Conservation (phyloP, 2,888 invertebrate species). For the Plusia festucae region DNA sequence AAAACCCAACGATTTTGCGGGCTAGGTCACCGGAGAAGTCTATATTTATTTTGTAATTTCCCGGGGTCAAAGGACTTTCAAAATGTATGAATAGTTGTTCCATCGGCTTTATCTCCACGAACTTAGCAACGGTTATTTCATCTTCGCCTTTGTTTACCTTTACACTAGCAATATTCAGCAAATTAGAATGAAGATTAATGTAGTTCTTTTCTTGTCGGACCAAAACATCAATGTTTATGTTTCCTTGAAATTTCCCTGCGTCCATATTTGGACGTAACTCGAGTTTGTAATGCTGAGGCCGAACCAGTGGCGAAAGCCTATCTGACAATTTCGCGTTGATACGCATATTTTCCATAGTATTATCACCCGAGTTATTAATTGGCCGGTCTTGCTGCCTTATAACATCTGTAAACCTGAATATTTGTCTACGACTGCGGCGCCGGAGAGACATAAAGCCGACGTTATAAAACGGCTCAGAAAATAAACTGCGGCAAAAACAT, state of each 20-base stretch:
- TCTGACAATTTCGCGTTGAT: slow-evolving; percentile 68
- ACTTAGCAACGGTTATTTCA: slow-evolving; percentile 71
- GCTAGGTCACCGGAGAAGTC: slow-evolving; percentile 91
- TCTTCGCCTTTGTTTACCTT: slow-evolving; percentile 69
- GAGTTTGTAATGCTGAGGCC: slow-evolving; percentile 79
- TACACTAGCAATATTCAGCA: slow-evolving; percentile 85
- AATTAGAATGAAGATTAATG: slow-evolving; percentile 89
- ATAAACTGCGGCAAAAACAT: slow-evolving; percentile 20
- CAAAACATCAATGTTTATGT: slow-evolving; percentile 76
- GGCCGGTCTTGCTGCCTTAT: slow-evolving; percentile 31
- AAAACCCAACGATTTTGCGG: slow-evolving; percentile 92
- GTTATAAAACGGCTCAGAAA: slow-evolving; percentile 14
- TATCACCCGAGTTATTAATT: slow-evolving; percentile 17
- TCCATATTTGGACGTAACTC: slow-evolving; percentile 73
- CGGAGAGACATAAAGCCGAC: slow-evolving; percentile 15
- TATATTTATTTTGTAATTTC: slow-evolving; percentile 88
- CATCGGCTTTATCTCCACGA: slow-evolving; percentile 69
- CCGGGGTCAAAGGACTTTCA: slow-evolving; percentile 65
- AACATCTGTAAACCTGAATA: slow-evolving; percentile 29
- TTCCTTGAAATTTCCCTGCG: slow-evolving; percentile 74
- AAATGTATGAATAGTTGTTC: slow-evolving; percentile 80
- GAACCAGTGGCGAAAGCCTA: slow-evolving; percentile 72
- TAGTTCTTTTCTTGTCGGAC: slow-evolving; percentile 76
- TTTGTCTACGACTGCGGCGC: slow-evolving; percentile 56
- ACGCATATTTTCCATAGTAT: slow-evolving; percentile 61